Base-by-base conservation (phyloP, 2,113 vertebrate species). In the Melanostigma gelatinosum region DNA sequence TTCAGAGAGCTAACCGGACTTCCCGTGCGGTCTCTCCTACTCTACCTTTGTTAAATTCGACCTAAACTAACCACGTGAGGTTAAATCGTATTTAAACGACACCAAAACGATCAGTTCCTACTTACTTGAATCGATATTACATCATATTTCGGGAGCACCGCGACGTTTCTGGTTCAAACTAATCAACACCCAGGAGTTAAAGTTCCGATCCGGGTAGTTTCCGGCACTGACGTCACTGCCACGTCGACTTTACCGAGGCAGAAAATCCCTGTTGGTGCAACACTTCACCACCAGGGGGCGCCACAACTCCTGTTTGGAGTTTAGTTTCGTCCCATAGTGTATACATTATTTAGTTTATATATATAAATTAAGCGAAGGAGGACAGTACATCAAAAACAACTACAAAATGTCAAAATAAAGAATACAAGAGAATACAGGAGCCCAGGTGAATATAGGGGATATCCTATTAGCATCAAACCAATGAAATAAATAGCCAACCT, bases 161-260 rank as follows among this genome's bases (percentile, higher is more conserved):
- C 78, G 87, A 75, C 69, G 72, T 62, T 82, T 90, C 84, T 69
- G 76, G 11, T 62, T 0, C 52, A 65, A 84, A 80, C 83, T 83
- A 85, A 77, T 78, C 67, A 73, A 77, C 34, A 34, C 16, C 72
- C 73, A 74, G 76, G 77, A 85, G 89, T 94, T 94, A 92, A 92
- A 93, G 93, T 94, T 94, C 82, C 90, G 71, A 93, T 94, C 89
- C 89, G 92, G 87, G 93, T 93, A 71, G 82, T 88, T 95, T 95
- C 94, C 95, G 94, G 93, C 60, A 42, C 7, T 75, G 64, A 94
- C 94, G 95, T 95, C 93, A 94, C 75, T 95, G 94, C 95, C 95
- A 96, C 95, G 95, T 96, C 86, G 80, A 54, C 92, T 86, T 87
- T 80, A 82, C 65, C 1, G 44, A 27, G 38, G 34, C 1, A 4